A percentile compares a stretch with the other conserved stretches of the same genome.
Evolutionary conservation across 2,113 vertebrate genomes (phyloP).

Genomic region (Lophochroa leadbeateri): DNA sequence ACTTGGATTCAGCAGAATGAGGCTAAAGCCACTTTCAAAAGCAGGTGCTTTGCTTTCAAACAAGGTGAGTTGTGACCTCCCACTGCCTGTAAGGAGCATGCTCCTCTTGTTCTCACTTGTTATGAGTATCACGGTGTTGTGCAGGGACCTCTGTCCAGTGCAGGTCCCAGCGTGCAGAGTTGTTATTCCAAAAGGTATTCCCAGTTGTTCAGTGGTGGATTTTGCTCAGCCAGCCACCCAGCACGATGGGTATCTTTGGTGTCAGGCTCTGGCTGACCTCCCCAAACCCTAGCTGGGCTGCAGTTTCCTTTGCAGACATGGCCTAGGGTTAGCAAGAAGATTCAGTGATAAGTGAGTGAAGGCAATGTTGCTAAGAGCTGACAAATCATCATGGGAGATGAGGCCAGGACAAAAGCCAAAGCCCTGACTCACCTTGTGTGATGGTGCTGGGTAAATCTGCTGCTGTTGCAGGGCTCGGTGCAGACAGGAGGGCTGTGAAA

Average conservation of each 20-base stretch:
- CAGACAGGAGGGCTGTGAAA: background rate
- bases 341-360: background rate
- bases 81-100: background rate
- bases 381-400: background rate
- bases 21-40: background rate
- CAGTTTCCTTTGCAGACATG: background rate
- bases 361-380: background rate
- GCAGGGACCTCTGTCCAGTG: background rate
- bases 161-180: fast-evolving
- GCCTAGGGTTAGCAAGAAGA: background rate
- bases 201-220: background rate
- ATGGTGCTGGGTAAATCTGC: background rate
- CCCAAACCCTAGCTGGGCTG: background rate
- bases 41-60: background rate
- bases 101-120: background rate
- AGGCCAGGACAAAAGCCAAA: background rate
- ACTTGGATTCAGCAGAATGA: background rate
- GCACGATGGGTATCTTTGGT: fast-evolving
- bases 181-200: background rate
- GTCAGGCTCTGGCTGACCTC: background rate
- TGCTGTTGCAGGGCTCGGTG: background rate
- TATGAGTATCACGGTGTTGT: fast-evolving
- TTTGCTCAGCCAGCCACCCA: background rate
- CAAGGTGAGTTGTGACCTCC: background rate
- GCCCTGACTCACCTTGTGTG: background rate